These are phyloP conservation scores for Cyprinodon variegatus DNA, from an alignment of 2,113 vertebrate genomes.

Conservation along the genomic window DNA sequence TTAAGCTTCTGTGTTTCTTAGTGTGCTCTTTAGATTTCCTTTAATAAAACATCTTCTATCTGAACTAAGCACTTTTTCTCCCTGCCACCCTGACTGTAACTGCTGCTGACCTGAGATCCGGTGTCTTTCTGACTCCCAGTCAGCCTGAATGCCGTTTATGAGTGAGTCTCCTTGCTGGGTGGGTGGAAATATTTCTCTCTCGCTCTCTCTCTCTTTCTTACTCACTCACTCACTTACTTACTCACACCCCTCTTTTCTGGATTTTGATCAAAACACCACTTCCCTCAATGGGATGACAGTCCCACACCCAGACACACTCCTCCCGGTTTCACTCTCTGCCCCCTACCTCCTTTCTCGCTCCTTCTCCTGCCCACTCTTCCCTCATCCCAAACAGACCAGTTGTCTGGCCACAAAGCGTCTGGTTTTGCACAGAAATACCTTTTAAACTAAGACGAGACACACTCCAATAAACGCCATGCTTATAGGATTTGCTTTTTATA, in stretches of 20 bases:
- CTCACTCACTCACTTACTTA: slow-evolving; percentile 57
- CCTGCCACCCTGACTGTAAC: slow-evolving; percentile 57
- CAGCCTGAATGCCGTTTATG: slow-evolving; percentile 77
- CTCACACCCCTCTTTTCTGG: slow-evolving; percentile 63
- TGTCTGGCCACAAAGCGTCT: slow-evolving; percentile 62
- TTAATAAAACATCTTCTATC: slow-evolving; percentile 68
- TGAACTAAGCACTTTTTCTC: slow-evolving; percentile 65
- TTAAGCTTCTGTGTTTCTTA: slow-evolving; percentile 48
- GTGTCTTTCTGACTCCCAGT: slow-evolving; percentile 74
- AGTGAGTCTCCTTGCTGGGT: slow-evolving; percentile 78
- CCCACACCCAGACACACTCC: slow-evolving; percentile 68
- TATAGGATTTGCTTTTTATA: slow-evolving; percentile 18
- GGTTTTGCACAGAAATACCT: slow-evolving; percentile 56
- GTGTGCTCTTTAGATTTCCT: slow-evolving; percentile 50
- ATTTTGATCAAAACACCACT: slow-evolving; percentile 78
- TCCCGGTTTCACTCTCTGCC: slow-evolving; percentile 60
- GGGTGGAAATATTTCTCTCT: slow-evolving; percentile 80
- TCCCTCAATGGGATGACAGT: slow-evolving; percentile 73
- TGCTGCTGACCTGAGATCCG: slow-evolving; percentile 69
- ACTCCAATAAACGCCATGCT: slow-evolving; percentile 35
- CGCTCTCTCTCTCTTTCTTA: slow-evolving; percentile 38
- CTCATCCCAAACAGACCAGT: slow-evolving; percentile 56
- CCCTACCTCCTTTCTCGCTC: slow-evolving; percentile 52
- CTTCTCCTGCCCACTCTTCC: slow-evolving; percentile 35
- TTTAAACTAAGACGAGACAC: slow-evolving; percentile 50